Base-by-base conservation (phyloP, 2,797 vertebrate genomes). In the Chelon auratus region DNA sequence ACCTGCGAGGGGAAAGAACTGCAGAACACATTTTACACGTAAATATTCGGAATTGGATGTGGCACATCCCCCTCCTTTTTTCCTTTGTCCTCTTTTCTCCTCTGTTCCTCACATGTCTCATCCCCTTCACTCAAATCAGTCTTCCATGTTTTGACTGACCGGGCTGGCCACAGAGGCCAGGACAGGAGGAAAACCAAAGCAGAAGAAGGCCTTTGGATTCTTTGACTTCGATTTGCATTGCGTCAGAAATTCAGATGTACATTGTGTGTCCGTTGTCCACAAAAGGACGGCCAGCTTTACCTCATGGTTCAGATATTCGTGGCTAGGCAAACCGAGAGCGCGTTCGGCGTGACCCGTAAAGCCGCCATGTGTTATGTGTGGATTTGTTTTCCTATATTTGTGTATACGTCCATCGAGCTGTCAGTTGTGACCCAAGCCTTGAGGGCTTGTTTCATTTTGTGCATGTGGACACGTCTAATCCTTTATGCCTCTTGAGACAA, bases 41-140 rank as follows among this genome's bases (percentile, higher is more conserved):
- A 93, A 92, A 93, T 91, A 92, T 84, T 75, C 80, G 58, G 70
- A 90, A 92, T 92, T 93, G 86, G 85, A 91, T 90, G 83, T 92
- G 91, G 91, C 91, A 92, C 86, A 71, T 89, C 67, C 82, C 84
- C 77, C 71, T 65, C 68, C 62, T 75, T 83, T 77, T 77, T 76
- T 67, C 60, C 75, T 82, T 71, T 81, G 68, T 77, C 70, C 40
- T 84, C 63, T 73, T 65, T 54, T 57, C 56, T 68, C 55, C 69
- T 80, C 65, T 59, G 55, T 85, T 81, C 87, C 82, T 85, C 86
- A 76, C 66, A 79, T 66, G 77, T 92, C 89, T 93, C 88, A 88
- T 89, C 89, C 82, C 80, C 66, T 83, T 92, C 89, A 54, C 80
- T 91, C 85, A 84, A 81, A 86, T 86, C 89, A 86, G 71, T 68